phyloP scores from a whole-genome alignment of 1,140 invertebrate species.

The Agrilus planipennis region DNA sequence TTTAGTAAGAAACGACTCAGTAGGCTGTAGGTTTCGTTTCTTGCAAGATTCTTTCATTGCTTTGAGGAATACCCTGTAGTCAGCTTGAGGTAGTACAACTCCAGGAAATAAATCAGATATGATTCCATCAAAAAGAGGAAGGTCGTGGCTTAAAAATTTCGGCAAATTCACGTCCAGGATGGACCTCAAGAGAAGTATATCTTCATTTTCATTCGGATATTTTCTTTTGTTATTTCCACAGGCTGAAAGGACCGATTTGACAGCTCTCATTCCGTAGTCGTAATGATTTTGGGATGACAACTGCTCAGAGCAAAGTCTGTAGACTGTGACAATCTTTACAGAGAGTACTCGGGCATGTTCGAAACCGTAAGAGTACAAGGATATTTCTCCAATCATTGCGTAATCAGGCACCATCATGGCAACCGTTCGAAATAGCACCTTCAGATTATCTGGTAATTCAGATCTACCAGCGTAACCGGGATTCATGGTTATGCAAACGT shows the following conservation, averaged over 20 bases:
- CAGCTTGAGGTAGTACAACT: constrained; percentile 55
- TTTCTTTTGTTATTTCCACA: constrained; percentile 79
- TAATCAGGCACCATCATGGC: constrained; percentile 96
- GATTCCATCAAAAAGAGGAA: constrained; percentile 83
- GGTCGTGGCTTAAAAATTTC: constrained; percentile 81
- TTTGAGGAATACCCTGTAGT: constrained; percentile 53
- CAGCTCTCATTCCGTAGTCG: constrained; percentile 80
- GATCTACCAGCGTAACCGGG: constrained; percentile 80
- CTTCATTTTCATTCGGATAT: constrained; percentile 70
- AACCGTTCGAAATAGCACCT: constrained; percentile 82
- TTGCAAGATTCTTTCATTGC: constrained; percentile 41
- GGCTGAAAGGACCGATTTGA: constrained; percentile 72
- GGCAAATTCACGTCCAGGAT: constrained; percentile 88
- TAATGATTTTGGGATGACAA: constrained; percentile 78
- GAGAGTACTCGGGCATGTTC: constrained; percentile 65
- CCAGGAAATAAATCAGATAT: constrained; percentile 86
- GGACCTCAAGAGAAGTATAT: constrained; percentile 65
- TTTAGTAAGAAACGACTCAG: constrained; percentile 57
- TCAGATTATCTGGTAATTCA: constrained; percentile 81
- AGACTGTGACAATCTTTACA: constrained; percentile 81
- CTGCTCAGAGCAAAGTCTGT: constrained; percentile 80
- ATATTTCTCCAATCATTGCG: constrained; percentile 83
- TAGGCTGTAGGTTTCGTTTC: constrained; percentile 61
- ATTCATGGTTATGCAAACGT: constrained; percentile 91
- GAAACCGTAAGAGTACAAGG: constrained; percentile 82